These are phyloP conservation scores for Dreissena rostriformis DNA, from an alignment of 1,140 invertebrate species.

Conservation along the genomic window DNA sequence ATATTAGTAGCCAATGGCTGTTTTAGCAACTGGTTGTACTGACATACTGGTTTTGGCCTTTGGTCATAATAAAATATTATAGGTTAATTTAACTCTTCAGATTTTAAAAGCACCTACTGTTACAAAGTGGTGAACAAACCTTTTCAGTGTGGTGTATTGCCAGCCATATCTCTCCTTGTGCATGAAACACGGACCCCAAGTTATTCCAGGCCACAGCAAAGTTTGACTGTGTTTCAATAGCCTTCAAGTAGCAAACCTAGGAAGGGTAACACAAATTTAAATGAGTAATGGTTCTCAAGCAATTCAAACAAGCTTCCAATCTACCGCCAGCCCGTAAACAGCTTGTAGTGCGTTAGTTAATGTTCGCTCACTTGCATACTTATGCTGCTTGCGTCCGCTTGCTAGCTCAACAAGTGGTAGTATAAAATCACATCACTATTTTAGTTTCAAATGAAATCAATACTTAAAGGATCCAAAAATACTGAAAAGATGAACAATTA, in stretches of 20 bases:
- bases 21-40: too few species aligned
- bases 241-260: slow-evolving; percentile 99
- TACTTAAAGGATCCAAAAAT: too few species aligned
- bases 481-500: too few species aligned
- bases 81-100: too few species aligned
- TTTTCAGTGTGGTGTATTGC: slow-evolving; percentile 99
- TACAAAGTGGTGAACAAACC: slow-evolving; percentile 72
- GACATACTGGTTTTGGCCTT: too few species aligned
- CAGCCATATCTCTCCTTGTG: slow-evolving; percentile 99
- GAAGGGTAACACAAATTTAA: slow-evolving; percentile 44
- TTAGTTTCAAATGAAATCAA: too few species aligned
- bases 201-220: slow-evolving; percentile 99
- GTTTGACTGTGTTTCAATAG: slow-evolving; percentile 99
- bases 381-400: not conserved
- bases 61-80: too few species aligned
- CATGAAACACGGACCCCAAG: slow-evolving; percentile 99
- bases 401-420: not conserved
- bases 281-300: not conserved
- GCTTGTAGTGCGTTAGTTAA: not conserved
- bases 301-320: not conserved
- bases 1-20: too few species aligned
- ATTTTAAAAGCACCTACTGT: not conserved
- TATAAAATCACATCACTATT: too few species aligned
- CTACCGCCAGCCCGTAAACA: slow-evolving; percentile 14
- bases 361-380: not conserved